phyloP scores from a whole-genome alignment of 2,888 invertebrate genomes.

The Parasteatoda lunata region DNA sequence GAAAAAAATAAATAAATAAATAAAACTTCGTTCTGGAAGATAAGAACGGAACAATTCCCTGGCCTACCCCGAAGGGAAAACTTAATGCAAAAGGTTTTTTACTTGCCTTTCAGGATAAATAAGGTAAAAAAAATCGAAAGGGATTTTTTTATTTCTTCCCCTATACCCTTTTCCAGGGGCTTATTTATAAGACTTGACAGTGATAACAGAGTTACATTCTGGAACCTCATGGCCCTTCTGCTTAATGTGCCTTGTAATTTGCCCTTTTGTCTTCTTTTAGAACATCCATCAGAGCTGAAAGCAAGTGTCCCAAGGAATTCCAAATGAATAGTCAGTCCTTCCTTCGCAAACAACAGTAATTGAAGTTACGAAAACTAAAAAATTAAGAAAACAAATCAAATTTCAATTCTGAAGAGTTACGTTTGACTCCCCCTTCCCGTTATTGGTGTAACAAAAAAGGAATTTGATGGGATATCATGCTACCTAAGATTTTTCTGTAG shows the following conservation, averaged over 20 bases:
- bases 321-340: no score
- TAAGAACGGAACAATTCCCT: conserved; percentile 63
- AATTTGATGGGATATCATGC: no score
- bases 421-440: not conserved
- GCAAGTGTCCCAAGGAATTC: no score
- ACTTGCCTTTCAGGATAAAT: conserved; percentile 38
- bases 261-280: conserved; percentile 29
- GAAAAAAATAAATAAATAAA: conserved; percentile 32
- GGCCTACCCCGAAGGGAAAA: conserved; percentile 42
- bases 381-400: conserved; percentile 44
- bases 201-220: conserved; percentile 40
- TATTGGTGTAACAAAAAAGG: not conserved
- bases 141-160: conserved; percentile 23
- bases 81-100: conserved; percentile 61
- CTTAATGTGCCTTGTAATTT: conserved; percentile 59
- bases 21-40: conserved; percentile 37
- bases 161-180: not conserved
- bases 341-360: conserved; percentile 3
- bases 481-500: no score
- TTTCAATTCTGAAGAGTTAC: conserved; percentile 1
- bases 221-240: conserved; percentile 29
- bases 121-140: conserved; percentile 35
- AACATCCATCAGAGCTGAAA: not conserved
- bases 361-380: conserved; percentile 2
- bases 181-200: conserved; percentile 43